These are phyloP conservation scores for Harpagifer antarcticus DNA, from an alignment of 2,797 vertebrate species.

Conservation along the genomic window DNA sequence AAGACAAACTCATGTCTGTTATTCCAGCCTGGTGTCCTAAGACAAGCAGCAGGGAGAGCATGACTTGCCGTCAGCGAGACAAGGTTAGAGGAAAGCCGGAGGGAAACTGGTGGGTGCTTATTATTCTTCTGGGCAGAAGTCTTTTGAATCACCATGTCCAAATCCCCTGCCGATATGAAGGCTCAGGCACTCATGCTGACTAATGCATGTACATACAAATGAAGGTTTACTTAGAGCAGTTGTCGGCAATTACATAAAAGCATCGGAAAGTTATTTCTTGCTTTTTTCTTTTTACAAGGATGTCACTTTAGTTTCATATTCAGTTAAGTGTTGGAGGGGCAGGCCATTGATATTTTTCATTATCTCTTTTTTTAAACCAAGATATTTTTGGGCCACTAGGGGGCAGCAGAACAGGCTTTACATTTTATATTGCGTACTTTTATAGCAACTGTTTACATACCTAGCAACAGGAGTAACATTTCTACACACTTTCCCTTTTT, in stretches of 20 bases:
- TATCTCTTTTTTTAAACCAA: not conserved
- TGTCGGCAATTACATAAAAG: not conserved
- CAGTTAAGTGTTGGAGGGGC: no score
- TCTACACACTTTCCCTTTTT: not conserved
- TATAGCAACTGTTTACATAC: not conserved
- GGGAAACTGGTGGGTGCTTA: conserved; percentile 19
- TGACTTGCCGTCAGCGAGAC: conserved; percentile 41
- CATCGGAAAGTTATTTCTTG: not conserved
- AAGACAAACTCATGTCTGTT: conserved; percentile 42
- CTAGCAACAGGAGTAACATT: not conserved
- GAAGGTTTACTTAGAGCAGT: conserved; percentile 6
- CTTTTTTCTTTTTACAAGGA: not conserved
- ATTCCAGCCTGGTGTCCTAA: conserved; percentile 48
- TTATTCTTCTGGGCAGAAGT: conserved; percentile 13
- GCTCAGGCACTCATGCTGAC: not conserved
- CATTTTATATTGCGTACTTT: not conserved
- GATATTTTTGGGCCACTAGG: not conserved
- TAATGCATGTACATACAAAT: conserved; percentile 30
- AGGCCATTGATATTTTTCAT: not conserved
- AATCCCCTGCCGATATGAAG: conserved; percentile 21
- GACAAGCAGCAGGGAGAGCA: conserved; percentile 44
- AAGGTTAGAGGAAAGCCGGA: conserved; percentile 26
- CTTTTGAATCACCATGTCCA: conserved; percentile 3
- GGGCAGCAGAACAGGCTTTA: no score
- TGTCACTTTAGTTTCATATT: not conserved